These are phyloP conservation scores for Dicyrtoma fusca DNA, from an alignment of 2,888 invertebrate genomes.

Conservation along the genomic window DNA sequence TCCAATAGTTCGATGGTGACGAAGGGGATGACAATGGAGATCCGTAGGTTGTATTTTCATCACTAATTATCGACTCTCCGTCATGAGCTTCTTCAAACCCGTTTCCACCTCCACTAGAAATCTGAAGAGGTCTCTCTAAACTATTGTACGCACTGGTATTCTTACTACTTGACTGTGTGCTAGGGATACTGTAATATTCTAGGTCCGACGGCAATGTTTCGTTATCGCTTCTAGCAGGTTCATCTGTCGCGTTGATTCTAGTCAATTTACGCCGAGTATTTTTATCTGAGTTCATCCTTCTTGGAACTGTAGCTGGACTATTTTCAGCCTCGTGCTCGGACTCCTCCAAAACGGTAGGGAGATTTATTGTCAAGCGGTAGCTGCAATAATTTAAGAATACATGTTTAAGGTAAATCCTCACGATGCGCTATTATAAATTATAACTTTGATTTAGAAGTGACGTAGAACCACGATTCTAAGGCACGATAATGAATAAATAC, in stretches of 20 bases:
- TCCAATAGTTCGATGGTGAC: conserved; percentile 41
- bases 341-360: conserved; percentile 54
- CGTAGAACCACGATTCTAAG: too few relatives aligned
- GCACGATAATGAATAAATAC: too few relatives aligned
- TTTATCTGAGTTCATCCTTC: conserved; percentile 33
- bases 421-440: too few relatives aligned
- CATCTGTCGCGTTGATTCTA: conserved; percentile 36
- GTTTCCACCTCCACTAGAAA: conserved; percentile 42
- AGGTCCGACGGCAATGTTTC: conserved; percentile 20
- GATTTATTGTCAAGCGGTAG: conserved; percentile 47
- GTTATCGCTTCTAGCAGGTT: conserved; percentile 11
- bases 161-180: conserved; percentile 48
- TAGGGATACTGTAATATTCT: conserved; percentile 13
- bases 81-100: conserved; percentile 32
- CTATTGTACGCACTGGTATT: conserved; percentile 48
- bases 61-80: conserved; percentile 48
- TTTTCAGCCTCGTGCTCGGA: conserved; percentile 55
- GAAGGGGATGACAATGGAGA: conserved; percentile 55
- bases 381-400: conserved; percentile 29
- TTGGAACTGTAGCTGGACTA: conserved; percentile 43
- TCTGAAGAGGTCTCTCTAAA: conserved; percentile 53
- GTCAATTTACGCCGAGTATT: conserved; percentile 12
- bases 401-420: too few relatives aligned
- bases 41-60: conserved; percentile 52
- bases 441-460: too few relatives aligned